phyloP scores from a whole-genome alignment of 1,140 invertebrate genomes.

The Patella vulgata region DNA sequence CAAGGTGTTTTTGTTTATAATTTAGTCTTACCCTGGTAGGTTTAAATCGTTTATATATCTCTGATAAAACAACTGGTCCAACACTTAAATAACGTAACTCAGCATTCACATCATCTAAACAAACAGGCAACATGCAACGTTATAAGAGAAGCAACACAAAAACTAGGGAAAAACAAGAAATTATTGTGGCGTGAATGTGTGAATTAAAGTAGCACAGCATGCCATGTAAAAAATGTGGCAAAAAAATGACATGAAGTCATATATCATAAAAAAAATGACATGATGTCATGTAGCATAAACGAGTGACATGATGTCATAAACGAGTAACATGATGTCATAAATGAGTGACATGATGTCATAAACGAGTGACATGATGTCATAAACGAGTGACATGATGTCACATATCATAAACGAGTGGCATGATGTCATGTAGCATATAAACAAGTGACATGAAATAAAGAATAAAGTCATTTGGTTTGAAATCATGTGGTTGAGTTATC shows the following conservation, averaged over 20 bases:
- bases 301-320: too few species aligned
- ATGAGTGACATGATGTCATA: too few species aligned
- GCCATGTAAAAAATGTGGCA: not conserved
- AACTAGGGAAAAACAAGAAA: not conserved
- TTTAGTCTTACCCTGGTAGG: constrained; percentile 62
- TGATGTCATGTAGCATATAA: too few species aligned
- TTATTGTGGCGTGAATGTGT: not conserved
- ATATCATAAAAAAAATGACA: not conserved
- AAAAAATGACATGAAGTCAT: too few species aligned
- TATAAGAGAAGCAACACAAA: constrained; percentile 8
- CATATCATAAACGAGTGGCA: not conserved
- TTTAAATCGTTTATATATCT: constrained; percentile 60
- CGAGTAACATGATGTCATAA: too few species aligned
- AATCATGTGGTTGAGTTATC: too few species aligned
- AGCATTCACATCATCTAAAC: constrained; percentile 56
- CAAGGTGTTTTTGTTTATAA: too few species aligned
- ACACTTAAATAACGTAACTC: constrained; percentile 55
- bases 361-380: too few species aligned
- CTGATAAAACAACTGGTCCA: constrained; percentile 47
- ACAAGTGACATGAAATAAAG: too few species aligned
- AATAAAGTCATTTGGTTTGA: too few species aligned
- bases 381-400: not conserved
- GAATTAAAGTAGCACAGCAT: not conserved
- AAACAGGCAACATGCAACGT: constrained; percentile 14
- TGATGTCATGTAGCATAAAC: not conserved